phyloP scores from a whole-genome alignment of 2,797 vertebrate species.

The Spinus pinus region DNA sequence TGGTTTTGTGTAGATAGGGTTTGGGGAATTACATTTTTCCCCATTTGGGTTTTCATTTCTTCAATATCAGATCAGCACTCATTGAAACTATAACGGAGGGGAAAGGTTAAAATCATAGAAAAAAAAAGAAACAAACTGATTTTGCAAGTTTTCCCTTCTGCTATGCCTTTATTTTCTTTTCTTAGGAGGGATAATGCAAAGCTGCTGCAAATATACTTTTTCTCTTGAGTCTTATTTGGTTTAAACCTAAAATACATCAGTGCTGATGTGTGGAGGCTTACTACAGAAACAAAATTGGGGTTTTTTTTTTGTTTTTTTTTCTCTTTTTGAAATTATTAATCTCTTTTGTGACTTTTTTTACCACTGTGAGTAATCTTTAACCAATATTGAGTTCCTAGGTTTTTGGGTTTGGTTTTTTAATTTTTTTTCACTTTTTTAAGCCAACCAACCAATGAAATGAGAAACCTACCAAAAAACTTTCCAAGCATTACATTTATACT shows the following conservation, averaged over 20 bases:
- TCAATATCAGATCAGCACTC: background rate
- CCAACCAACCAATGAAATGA: background rate
- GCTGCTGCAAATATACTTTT: background rate
- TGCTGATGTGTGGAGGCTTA: background rate
- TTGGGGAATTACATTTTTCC: background rate
- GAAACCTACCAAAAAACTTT: background rate
- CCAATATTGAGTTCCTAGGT: background rate
- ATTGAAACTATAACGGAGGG: background rate
- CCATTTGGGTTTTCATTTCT: background rate
- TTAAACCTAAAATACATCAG: background rate
- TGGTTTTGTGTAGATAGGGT: background rate
- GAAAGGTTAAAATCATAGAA: background rate
- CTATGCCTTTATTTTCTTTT: background rate
- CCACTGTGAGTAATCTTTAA: background rate
- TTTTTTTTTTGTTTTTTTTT: accelerated
- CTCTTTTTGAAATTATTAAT: background rate
- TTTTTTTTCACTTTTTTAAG: background rate
- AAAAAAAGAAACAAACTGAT: background rate
- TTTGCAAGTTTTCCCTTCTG: background rate
- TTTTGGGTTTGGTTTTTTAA: too few relatives aligned
- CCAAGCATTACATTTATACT: background rate
- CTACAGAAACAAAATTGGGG: background rate
- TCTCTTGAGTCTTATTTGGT: background rate
- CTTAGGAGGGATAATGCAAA: background rate
- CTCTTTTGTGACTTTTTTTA: background rate